Evolutionary conservation across 1,140 invertebrate species (phyloP).

Genomic region (Solen grandis): DNA sequence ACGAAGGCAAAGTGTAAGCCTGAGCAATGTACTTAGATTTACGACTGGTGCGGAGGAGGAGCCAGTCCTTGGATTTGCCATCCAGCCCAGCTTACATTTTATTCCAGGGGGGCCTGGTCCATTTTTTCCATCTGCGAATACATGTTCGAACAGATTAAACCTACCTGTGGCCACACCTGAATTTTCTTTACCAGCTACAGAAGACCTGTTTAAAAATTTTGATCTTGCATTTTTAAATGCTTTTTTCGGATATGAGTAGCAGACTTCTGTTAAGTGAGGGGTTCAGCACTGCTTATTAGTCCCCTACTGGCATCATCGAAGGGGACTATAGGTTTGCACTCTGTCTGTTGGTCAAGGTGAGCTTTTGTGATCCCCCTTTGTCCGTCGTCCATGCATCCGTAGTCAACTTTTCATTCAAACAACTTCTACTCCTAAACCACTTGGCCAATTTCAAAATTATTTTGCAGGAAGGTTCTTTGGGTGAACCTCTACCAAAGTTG

Average conservation of each 20-base stretch:
- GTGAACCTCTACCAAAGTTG: too few species aligned
- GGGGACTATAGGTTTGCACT: too few species aligned
- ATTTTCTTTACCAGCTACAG: not conserved
- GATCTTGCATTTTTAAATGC: constrained; percentile 10
- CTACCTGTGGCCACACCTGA: not conserved
- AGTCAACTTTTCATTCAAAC: too few species aligned
- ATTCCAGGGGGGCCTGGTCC: not conserved
- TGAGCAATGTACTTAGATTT: constrained; percentile 12
- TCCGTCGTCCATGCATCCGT: too few species aligned
- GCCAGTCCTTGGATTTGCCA: constrained; percentile 8
- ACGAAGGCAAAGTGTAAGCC: not conserved
- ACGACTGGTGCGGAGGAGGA: constrained; percentile 9
- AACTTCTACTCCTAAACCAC: too few species aligned
- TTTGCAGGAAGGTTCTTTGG: too few species aligned
- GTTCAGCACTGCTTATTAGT: too few species aligned
- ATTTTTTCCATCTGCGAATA: not conserved
- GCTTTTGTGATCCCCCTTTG: too few species aligned
- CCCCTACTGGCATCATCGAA: too few species aligned
- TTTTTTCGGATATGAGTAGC: not conserved
- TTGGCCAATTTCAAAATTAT: too few species aligned
- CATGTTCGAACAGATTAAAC: constrained; percentile 6
- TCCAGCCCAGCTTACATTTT: constrained; percentile 6
- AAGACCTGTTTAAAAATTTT: not conserved
- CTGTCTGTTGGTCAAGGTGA: too few species aligned
- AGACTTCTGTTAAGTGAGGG: too few species aligned